Evolutionary conservation across 2,888 invertebrate species (phyloP).

Genomic region (Ophraella communa): DNA sequence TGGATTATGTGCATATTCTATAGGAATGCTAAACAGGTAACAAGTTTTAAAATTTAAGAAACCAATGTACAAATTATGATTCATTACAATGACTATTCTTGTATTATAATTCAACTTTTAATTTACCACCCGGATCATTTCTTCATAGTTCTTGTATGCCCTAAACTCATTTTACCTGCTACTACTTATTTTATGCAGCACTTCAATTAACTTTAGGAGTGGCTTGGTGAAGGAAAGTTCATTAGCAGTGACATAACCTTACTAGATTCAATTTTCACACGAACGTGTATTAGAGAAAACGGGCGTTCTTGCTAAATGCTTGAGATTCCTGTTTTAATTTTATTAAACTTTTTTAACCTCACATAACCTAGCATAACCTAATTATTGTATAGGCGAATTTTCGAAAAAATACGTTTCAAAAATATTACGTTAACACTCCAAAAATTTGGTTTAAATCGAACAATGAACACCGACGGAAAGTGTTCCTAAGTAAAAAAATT

Average conservation of each 20-base stretch:
- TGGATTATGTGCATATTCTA: no score
- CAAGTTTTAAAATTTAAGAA: no score
- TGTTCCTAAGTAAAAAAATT: no score
- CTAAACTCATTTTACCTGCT: background rate
- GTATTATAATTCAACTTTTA: no score
- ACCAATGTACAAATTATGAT: no score
- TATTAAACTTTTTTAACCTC: background rate
- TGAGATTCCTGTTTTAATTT: constrained; percentile 1
- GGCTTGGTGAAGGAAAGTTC: constrained; percentile 7
- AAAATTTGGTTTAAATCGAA: no score
- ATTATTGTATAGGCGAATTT: background rate
- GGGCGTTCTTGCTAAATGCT: constrained; percentile 1
- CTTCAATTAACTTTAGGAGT: background rate
- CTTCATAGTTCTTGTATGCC: background rate
- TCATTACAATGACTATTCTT: no score
- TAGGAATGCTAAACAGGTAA: no score
- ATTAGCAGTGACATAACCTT: constrained; percentile 18
- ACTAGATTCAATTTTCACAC: constrained; percentile 16
- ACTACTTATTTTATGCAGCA: background rate
- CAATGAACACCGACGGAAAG: no score
- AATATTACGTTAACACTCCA: no score
- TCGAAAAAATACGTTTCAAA: no score
- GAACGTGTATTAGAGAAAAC: constrained; percentile 16
- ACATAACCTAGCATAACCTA: background rate
- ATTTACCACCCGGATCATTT: background rate